Conservation (phyloP, 1,140 invertebrate species). For the Drosophila sulfurigaster region DNA sequence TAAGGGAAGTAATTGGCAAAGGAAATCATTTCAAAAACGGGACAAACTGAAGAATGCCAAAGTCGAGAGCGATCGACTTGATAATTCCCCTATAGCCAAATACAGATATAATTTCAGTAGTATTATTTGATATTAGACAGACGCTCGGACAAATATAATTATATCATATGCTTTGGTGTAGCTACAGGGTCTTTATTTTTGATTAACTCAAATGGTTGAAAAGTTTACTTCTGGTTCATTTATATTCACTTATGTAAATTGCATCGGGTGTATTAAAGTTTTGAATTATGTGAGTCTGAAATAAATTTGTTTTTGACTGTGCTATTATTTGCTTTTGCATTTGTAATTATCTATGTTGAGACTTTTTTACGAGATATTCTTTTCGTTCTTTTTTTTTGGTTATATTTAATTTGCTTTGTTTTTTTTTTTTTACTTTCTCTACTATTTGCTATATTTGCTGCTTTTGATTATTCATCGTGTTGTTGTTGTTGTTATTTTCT, state of each 20-base stretch:
- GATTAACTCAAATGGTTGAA: constrained; percentile 13
- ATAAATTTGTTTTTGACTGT: constrained; percentile 54
- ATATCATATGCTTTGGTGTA: not conserved
- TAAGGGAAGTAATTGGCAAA: constrained; percentile 64
- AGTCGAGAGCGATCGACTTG: constrained; percentile 1
- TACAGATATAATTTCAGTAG: not conserved
- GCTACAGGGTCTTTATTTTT: constrained; percentile 9
- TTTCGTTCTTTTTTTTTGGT: constrained; percentile 37
- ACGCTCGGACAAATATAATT: not conserved
- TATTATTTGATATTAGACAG: not conserved
- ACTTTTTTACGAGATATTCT: constrained; percentile 36
- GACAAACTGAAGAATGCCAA: constrained; percentile 1
- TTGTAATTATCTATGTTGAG: constrained; percentile 40
- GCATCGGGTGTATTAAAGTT: constrained; percentile 42
- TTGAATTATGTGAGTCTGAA: constrained; percentile 52
- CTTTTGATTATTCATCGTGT: constrained; percentile 77
- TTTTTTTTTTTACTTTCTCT: constrained; percentile 57
- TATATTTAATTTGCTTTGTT: constrained; percentile 39
- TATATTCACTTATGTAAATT: constrained; percentile 35
- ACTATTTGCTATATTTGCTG: constrained; percentile 71
- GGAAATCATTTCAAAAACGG: not conserved
- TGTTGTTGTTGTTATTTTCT: constrained; percentile 36
- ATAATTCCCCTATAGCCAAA: constrained; percentile 5
- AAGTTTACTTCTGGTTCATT: constrained; percentile 22
- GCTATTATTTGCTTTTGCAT: constrained; percentile 43